Evolutionary conservation across 2,113 vertebrate genomes (phyloP), one percentile per base, ranked within the genome.

Genomic region (Heterochromis multidens): DNA sequence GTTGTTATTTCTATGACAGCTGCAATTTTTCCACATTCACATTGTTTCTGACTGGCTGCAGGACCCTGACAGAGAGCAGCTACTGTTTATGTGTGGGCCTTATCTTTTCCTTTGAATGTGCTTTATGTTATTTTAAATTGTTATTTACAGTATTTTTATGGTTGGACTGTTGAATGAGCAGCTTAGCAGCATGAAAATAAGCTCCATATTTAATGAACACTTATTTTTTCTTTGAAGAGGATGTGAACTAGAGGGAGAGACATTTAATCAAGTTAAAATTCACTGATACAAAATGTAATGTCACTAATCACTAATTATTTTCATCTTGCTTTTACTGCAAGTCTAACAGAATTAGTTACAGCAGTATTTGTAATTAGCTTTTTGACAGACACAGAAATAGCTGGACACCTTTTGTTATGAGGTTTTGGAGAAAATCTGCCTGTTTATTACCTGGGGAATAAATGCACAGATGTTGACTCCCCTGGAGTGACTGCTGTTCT

Each of bases 361-460:
- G 46, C 17, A 7, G 17, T 19, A 52, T 52, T 19, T 52, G 6
- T 52, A 52, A 19, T 52, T 7, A 52, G 14, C 46, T 17, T 52
- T 52, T 19, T 52, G 6, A 52, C 46, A 52, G 2, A 52, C 49
- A 52, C 49, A 17, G 3, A 52, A 49, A 17, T 40, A 12, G 67
- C 67, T 72, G 40, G 40, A 72, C 9, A 72, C 40, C 43, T 29
- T 72, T 72, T 49, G 40, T 49, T 72, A 27, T 72, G 43, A 72
- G 5, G 9, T 12, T 49, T 72, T 72, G 5, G 65, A 46, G 37
- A 27, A 23, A 70, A 46, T 70, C 23, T 70, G 40, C 40, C 3
- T 70, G 63, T 46, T 40, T 70, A 17, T 19, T 49, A 72, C 43
- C 49, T 29, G 16, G 16, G 12, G 10, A 72, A 46, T 21, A 49